Percentiles rank a stretch among this genome's conserved stretches.
phyloP scores from a whole-genome alignment of 2,113 vertebrate species.

The Donacobius atricapilla region DNA sequence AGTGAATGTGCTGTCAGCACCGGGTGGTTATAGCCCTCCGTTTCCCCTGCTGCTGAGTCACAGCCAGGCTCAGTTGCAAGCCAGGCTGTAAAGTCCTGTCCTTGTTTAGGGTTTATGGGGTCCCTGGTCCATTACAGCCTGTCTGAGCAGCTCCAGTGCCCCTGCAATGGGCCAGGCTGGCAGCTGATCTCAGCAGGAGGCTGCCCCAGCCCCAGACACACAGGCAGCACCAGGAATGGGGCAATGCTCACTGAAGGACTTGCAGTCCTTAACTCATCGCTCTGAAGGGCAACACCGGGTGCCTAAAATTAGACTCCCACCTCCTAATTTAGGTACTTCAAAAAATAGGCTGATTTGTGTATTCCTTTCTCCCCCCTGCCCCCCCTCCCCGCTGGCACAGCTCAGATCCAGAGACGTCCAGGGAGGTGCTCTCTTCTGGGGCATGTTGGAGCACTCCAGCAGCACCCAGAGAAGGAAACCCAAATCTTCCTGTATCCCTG shows the following conservation, averaged over 20 bases:
- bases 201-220: neutral
- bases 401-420: neutral
- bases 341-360: neutral
- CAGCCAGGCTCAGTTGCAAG: neutral
- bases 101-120: neutral
- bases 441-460: neutral
- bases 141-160: neutral
- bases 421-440: neutral
- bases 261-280: neutral
- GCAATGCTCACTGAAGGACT: neutral
- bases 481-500: neutral
- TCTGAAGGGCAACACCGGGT: neutral
- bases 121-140: neutral
- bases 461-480: neutral
- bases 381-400: neutral
- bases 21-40: rapidly evolving
- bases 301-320: constrained; percentile 18
- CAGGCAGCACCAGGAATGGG: neutral
- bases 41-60: constrained; percentile 19
- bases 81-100: neutral
- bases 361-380: neutral
- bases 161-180: neutral
- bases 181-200: neutral
- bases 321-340: constrained; percentile 10
- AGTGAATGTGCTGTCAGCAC: neutral